A percentile compares a stretch with the other conserved stretches of the same genome.
Evolutionary conservation across 1,140 invertebrate genomes (phyloP).

Genomic region (Conus ventricosus): DNA sequence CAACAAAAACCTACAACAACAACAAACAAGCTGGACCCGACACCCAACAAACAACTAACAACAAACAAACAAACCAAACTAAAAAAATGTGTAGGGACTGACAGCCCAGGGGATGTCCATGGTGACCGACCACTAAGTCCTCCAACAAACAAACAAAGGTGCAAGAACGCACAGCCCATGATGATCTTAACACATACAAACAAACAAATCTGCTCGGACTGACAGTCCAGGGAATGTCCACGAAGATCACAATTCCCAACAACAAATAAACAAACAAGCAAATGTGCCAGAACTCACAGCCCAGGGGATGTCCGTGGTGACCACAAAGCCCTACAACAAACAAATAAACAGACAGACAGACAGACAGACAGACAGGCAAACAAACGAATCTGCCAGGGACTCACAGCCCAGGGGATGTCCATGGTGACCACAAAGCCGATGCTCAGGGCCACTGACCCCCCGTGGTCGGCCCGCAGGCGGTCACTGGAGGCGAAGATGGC

Average conservation of each 20-base stretch:
- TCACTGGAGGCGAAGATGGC: slow-evolving; percentile 92
- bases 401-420: slow-evolving; percentile 84
- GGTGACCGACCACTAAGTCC: too few species aligned
- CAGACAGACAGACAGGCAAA: background rate
- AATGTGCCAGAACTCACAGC: slow-evolving; percentile 60
- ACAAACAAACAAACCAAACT: too few species aligned
- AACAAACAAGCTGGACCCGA: background rate
- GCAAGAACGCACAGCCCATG: too few species aligned
- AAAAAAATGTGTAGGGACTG: background rate
- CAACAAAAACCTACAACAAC: slow-evolving; percentile 75
- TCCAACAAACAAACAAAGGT: too few species aligned
- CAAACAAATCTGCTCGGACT: slow-evolving; percentile 24
- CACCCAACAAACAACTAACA: background rate
- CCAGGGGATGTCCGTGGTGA: slow-evolving; percentile 87
- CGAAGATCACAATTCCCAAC: slow-evolving; percentile 81
- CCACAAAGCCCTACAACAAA: slow-evolving; percentile 76
- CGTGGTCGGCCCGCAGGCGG: slow-evolving; percentile 81
- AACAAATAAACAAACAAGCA: background rate
- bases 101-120: background rate
- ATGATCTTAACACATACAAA: too few species aligned
- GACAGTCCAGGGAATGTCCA: slow-evolving; percentile 85
- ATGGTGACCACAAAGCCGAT: slow-evolving; percentile 88
- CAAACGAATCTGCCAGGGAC: slow-evolving; percentile 11
- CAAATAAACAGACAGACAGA: background rate
- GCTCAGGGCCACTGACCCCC: slow-evolving; percentile 88